These are phyloP conservation scores for Nesidiocoris tenuis DNA, from an alignment of 2,888 invertebrate genomes.

Conservation along the genomic window DNA sequence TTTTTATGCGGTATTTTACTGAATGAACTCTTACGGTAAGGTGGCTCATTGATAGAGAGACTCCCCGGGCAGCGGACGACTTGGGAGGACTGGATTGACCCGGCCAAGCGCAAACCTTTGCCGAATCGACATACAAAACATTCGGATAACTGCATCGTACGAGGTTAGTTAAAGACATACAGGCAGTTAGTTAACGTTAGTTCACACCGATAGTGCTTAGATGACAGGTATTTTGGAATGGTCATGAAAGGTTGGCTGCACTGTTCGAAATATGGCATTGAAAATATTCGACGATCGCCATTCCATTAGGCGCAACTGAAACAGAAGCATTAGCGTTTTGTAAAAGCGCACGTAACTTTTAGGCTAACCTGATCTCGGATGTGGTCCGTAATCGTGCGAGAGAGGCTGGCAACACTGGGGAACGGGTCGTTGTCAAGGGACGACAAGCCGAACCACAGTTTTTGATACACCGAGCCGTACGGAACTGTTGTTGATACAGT, in stretches of 20 bases:
- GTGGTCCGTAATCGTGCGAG: conserved; percentile 73
- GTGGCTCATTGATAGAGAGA: conserved; percentile 48
- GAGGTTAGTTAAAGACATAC: no score
- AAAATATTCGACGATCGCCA: no score
- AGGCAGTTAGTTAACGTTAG: no score
- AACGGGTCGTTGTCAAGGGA: conserved; percentile 83
- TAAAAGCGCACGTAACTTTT: no score
- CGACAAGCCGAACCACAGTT: conserved; percentile 81
- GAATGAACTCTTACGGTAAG: conserved; percentile 47
- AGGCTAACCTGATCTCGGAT: conserved; percentile 69
- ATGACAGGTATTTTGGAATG: no score
- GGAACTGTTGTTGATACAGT: conserved; percentile 30
- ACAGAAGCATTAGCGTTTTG: no score
- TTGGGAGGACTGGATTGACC: conserved; percentile 46
- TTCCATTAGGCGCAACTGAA: no score
- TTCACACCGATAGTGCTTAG: no score
- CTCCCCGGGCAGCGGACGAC: conserved; percentile 46
- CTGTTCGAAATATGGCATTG: no score
- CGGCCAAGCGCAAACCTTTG: conserved; percentile 51
- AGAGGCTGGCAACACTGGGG: conserved; percentile 77
- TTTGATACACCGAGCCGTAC: conserved; percentile 80
- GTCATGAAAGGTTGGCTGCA: no score
- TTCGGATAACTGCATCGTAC: no score
- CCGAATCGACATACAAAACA: conserved; percentile 26
- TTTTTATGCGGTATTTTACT: not conserved